phyloP scores from a whole-genome alignment of 2,888 invertebrate species.

The Strigamia crassipes region DNA sequence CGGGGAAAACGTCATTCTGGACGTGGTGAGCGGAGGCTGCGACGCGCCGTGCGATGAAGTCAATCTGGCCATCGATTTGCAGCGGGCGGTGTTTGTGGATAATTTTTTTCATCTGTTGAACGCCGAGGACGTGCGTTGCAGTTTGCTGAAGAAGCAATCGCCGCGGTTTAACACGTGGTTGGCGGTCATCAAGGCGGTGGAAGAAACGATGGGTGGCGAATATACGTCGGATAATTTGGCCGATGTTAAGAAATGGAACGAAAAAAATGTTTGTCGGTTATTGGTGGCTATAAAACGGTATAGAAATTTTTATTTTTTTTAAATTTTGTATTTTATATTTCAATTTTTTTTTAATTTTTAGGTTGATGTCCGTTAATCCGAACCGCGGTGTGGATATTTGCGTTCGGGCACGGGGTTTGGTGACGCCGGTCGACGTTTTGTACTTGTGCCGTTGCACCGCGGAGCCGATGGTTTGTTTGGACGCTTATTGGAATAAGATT shows the following conservation, averaged over 20 bases:
- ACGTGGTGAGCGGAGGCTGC: not conserved
- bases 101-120: conserved; percentile 38
- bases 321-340: not conserved
- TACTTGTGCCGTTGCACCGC: not conserved
- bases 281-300: not conserved
- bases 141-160: not conserved
- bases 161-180: not conserved
- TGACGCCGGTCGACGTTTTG: not conserved
- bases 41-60: not conserved
- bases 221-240: not conserved
- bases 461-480: not conserved
- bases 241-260: not conserved
- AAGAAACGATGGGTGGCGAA: not conserved
- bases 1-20: not conserved
- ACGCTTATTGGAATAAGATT: conserved; percentile 5
- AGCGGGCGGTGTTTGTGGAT: not conserved
- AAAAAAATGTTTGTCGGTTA: not conserved
- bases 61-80: not conserved
- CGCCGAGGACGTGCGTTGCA: not conserved
- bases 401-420: not conserved
- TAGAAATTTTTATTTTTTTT: not conserved
- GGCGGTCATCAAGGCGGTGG: not conserved
- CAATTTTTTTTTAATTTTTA: not conserved
- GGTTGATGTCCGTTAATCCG: conserved; percentile 29
- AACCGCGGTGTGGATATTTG: not conserved